Percentiles rank a stretch among this genome's conserved stretches.
Evolutionary conservation across 2,797 vertebrate species (phyloP).

Genomic region (Lutjanus campechanus): DNA sequence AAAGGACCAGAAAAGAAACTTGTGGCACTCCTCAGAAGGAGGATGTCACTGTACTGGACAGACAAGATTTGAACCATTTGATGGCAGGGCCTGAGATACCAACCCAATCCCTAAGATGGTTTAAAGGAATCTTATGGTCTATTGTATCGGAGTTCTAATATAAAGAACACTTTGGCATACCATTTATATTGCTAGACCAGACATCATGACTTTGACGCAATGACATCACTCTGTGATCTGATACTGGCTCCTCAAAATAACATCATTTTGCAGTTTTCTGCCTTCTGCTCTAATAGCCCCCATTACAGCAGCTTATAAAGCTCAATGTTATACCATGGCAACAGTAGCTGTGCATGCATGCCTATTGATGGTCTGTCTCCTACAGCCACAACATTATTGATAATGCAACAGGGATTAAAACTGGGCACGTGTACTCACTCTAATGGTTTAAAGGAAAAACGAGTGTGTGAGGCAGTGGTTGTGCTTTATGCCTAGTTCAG

Average conservation of each 20-base stretch:
- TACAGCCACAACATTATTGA: constrained; percentile 1
- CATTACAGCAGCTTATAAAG: constrained; percentile 21
- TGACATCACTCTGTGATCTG: constrained; percentile 11
- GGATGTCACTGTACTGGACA: not conserved
- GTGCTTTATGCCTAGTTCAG: not conserved
- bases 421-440: not conserved
- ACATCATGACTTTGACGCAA: not conserved
- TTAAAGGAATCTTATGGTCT: not conserved
- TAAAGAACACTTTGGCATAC: not conserved
- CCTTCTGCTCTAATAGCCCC: constrained; percentile 1
- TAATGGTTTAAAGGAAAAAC: not conserved
- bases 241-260: constrained; percentile 27
- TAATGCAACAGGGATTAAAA: constrained; percentile 16
- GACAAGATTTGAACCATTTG: not conserved
- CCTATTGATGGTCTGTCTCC: constrained; percentile 21
- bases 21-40: not conserved
- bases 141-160: not conserved
- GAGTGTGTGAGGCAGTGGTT: not conserved
- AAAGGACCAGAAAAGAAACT: not conserved
- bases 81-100: not conserved
- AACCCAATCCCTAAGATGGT: not conserved
- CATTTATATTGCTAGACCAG: not conserved
- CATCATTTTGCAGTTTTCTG: constrained; percentile 7
- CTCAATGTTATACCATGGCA: constrained; percentile 52
- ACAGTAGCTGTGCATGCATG: constrained; percentile 34